Evolutionary conservation across 2,888 invertebrate species (phyloP), one percentile per base, ranked within the genome.

Genomic region (Penaeus monodon): DNA sequence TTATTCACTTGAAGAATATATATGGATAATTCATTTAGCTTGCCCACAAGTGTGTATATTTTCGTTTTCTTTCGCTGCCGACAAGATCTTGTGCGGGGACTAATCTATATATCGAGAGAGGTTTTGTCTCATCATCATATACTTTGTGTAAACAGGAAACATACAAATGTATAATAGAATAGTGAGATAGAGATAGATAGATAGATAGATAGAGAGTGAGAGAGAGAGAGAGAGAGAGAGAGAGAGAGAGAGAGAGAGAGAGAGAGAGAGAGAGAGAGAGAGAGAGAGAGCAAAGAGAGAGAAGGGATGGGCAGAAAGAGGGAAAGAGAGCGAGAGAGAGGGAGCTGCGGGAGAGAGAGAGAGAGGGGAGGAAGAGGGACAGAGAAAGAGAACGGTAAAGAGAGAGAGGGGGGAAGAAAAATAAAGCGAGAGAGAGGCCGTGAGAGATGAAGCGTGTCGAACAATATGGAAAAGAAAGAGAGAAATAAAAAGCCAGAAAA

Each of bases 161-260:
- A 10, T 10, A 44, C 44, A 44, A 44, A 44, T 44, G 10, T 44
- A 44, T 44, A 44, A 44, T 44, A 44, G 10, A 44, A 44, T 0
- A 27, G 8, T 1, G 27, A n/a, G 24, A 57, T 0, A 77, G 77
- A 63, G 63, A 77, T 12, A 77, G 77, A 77, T 57, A 77, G 77
- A 77, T 57, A 77, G 77, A 77, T 57, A 77, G 57, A 77, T 57
- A 77, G 77, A 77, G 77, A 76, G 76, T 44, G 49, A 76, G 76
- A 76, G 49, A 76, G 76, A 76, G 76, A 76, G 76, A 49, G 76
- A 76, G 49, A 44, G 49, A 8, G n/a, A 8, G n/a, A 44, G 76
- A 76, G 76, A 76, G 49, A 76, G 76, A 76, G 76, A 76, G 76
- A 14, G 76, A 20, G 44, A 38, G 22, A 17, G 44, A 17, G 22